Evolutionary conservation across 2,113 vertebrate species (phyloP), one percentile per base, ranked within the genome.

Genomic region (Tetraodon nigroviridis): DNA sequence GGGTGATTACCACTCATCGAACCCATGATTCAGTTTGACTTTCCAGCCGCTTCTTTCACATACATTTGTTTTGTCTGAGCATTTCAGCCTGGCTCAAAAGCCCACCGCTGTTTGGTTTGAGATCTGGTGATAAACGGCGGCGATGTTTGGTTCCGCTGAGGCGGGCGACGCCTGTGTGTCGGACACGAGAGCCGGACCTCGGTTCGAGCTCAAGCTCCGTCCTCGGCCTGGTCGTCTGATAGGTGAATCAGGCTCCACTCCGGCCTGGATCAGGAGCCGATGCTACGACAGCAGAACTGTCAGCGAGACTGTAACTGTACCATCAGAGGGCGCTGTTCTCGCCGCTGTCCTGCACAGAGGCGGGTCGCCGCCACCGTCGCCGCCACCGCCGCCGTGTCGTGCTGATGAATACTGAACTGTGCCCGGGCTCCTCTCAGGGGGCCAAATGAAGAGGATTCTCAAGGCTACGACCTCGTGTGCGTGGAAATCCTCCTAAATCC

Each of bases 401-500:
- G 18, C 13, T 55, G 50, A 62, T 82, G 61, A 75, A 75, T 81
- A 69, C 55, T 72, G 67, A 55, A 55, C 70, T 12, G 51, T 70
- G 67, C 60, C 24, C 65, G 63, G 40, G 41, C 46, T 73, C 42
- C 72, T 72, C 79, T 78, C 71, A 3, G 50, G 73, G 77, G 73
- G 64, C 56, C 52, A 69, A 61, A 69, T 0, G 59, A 79, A 80
- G 73, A 77, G 76, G 67, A 80, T 84, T 86, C 80, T 71, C 59
- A 69, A 76, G 80, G 54, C 79, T 71, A 69, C 68, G 67, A 50
- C 61, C 60, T 64, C 1, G 19, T 58, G 64, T 82, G 82, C 62
- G 69, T 75, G 76, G 80, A 85, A 87, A 84, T 83, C 83, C 73
- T 68, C 58, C 59, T 59, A 73, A 84, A 84, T 83, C 80, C 68